Percentiles rank a stretch among this genome's conserved stretches.
Evolutionary conservation across 2,888 invertebrate genomes (phyloP).

Genomic region (Melipona bicolor): DNA sequence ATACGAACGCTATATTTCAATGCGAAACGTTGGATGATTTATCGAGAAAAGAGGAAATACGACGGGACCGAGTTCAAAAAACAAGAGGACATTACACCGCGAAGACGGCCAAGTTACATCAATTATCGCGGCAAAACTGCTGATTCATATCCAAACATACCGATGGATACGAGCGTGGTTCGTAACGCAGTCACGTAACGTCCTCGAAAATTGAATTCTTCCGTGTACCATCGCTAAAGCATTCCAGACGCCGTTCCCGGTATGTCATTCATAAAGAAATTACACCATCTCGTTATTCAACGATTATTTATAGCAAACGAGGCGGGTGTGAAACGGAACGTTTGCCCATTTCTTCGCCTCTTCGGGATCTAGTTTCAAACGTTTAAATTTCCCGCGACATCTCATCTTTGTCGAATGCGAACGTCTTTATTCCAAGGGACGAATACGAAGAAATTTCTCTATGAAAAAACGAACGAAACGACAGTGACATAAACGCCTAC

Average conservation of each 20-base stretch:
- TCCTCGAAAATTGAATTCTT: constrained; percentile 61
- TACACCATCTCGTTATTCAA: constrained; percentile 52
- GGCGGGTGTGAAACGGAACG: constrained; percentile 22
- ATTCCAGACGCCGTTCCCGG: constrained; percentile 51
- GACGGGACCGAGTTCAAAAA: neutral
- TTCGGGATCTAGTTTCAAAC: constrained; percentile 18
- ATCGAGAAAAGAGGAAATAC: too few relatives aligned
- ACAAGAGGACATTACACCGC: constrained; percentile 19
- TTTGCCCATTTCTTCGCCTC: constrained; percentile 39
- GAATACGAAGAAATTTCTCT: neutral
- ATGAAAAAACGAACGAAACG: neutral
- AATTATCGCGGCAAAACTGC: constrained; percentile 40
- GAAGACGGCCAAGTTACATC: constrained; percentile 13
- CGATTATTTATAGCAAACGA: constrained; percentile 59
- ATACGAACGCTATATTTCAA: neutral
- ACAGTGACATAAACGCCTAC: constrained; percentile 3
- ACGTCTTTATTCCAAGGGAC: neutral
- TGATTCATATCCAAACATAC: constrained; percentile 55
- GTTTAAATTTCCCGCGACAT: too few relatives aligned
- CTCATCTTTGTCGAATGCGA: neutral
- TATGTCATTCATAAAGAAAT: constrained; percentile 63
- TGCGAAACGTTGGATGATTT: neutral
- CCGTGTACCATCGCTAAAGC: constrained; percentile 56
- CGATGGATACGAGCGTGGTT: constrained; percentile 45
- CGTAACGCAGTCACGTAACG: constrained; percentile 58